Base-by-base conservation (phyloP, 2,113 vertebrate genomes). In the Rutilus rutilus region DNA sequence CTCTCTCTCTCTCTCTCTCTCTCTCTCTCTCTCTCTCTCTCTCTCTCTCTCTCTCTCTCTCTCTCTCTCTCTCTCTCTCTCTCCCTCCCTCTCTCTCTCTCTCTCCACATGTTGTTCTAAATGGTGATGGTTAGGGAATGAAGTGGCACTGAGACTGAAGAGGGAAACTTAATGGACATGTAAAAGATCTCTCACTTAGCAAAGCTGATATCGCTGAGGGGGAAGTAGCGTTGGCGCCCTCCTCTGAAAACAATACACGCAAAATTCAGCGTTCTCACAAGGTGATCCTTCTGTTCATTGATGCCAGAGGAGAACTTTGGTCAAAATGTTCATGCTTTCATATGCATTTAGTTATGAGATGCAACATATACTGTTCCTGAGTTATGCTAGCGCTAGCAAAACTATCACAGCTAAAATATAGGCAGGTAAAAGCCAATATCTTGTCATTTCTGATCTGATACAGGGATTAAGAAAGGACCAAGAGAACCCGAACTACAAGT, bases 211-310 rank as follows among this genome's bases (percentile, higher is more conserved):
- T 85, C 86, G 64, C 80, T 33, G 91, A 85, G 67, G 88, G 80
- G 74, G 83, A 83, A 76, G 87, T 75, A 82, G 86, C 73, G 47
- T 67, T 57, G 82, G 86, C 54, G 42, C 52, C 82, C 78, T 89
- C 90, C 60, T 88, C 88, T 90, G 87, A 86, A 91, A 90, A 89
- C 78, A 42, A 89, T 64, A 78, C 85, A 90, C 74, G 85, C 77
- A 83, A 79, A 84, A 75, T 87, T 90, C 88, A 88, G 76, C 47
- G 77, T 64, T 76, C 77, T 73, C 19, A 65, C 64, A 54, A 47
- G 57, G 33, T 50, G 45, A 87, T 30, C 33, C n/a, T 65, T 54
- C 81, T 27, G 23, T n/a, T 62, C 12, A 15, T 78, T 42, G 42
- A 78, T 78, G 57, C 57, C 64, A 78, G 47, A 75, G 77, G 77